Evolutionary conservation across 53 echinoderm and acorn worm genomes (phyloP).

Genomic region (Zoroaster sp.): DNA sequence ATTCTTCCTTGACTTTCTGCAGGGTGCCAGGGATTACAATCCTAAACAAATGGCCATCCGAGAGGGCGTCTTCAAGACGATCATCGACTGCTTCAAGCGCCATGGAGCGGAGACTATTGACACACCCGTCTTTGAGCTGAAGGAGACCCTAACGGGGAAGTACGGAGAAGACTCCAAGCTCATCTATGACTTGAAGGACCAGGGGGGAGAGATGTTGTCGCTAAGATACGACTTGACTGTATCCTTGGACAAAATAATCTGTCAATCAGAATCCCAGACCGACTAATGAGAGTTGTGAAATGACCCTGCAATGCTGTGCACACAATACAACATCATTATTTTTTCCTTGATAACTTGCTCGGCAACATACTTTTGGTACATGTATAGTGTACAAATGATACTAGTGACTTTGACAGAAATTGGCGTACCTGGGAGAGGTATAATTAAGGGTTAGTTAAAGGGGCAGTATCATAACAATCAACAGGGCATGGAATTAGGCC

Average conservation of each 20-base stretch:
- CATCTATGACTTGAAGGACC: slow-evolving; percentile 96
- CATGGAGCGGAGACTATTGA: slow-evolving; percentile 98
- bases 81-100: slow-evolving; percentile 90
- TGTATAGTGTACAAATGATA: no score
- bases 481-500: no score
- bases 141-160: slow-evolving; percentile 97
- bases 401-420: no score
- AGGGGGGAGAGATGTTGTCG: slow-evolving; percentile 91
- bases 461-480: no score
- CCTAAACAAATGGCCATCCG: slow-evolving; percentile 99
- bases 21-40: slow-evolving; percentile 95
- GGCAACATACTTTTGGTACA: no score
- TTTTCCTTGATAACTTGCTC: no score
- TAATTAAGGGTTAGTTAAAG: no score
- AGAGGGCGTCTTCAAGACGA: slow-evolving; percentile 88
- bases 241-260: slow-evolving; percentile 87
- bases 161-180: slow-evolving; percentile 98
- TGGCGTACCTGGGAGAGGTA: no score
- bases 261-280: no score
- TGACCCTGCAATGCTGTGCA: no score
- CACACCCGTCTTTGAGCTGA: slow-evolving; percentile 98
- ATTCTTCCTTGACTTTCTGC: neutral
- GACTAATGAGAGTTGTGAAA: no score
- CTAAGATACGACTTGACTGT: slow-evolving; percentile 97
- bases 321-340: no score